Conservation (phyloP, 2,113 vertebrate species). For the Cephalopholis sonnerati region DNA sequence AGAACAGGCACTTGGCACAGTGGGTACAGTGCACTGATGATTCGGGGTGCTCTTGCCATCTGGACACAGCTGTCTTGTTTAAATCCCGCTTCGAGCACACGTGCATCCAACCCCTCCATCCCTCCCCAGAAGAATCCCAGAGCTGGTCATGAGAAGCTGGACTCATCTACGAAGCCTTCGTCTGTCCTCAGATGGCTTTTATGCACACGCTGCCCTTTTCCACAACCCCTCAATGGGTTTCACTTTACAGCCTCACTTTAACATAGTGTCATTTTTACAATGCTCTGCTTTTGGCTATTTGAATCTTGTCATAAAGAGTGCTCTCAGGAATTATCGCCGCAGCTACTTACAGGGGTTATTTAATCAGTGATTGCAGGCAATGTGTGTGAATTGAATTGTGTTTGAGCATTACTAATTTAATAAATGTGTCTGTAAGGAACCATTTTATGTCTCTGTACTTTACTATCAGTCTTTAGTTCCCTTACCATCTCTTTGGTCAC, state of each 20-base stretch:
- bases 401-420: conserved; percentile 17
- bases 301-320: background rate
- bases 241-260: conserved; percentile 13
- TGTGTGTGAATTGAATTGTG: conserved; percentile 5
- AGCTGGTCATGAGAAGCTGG: conserved; percentile 39
- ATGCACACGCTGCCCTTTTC: background rate
- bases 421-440: conserved; percentile 51
- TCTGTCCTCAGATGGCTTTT: conserved; percentile 51
- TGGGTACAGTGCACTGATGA: conserved; percentile 15
- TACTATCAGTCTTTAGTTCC: conserved; percentile 18
- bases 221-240: conserved; percentile 27
- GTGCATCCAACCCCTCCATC: conserved; percentile 11
- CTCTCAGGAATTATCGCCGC: background rate
- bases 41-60: conserved; percentile 39
- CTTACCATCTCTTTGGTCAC: background rate
- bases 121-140: conserved; percentile 25
- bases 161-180: conserved; percentile 43
- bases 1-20: conserved; percentile 15
- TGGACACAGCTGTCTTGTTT: conserved; percentile 51
- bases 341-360: background rate
- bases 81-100: conserved; percentile 18
- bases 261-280: background rate
- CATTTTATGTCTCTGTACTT: conserved; percentile 8
- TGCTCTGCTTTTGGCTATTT: background rate
- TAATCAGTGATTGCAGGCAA: no score